Evolutionary conservation across 2,888 invertebrate genomes (phyloP).

Genomic region (Onchidella celtica): DNA sequence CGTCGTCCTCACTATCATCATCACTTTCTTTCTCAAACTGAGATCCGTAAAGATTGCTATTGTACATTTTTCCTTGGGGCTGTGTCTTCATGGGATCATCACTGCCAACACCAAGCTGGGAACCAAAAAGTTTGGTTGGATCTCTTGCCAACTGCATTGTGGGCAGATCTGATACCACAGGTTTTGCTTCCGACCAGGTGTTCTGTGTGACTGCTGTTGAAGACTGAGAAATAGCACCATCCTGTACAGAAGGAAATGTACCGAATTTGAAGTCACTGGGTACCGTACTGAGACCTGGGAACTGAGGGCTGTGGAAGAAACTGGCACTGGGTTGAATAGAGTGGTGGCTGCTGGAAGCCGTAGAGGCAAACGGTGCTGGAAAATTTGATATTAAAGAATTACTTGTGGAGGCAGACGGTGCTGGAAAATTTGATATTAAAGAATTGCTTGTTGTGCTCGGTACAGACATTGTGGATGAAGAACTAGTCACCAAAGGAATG

Average conservation of each 20-base stretch:
- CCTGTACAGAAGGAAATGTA: neutral
- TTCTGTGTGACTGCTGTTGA: neutral
- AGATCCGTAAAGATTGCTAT: constrained; percentile 5
- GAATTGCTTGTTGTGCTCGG: neutral
- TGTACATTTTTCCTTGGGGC: neutral
- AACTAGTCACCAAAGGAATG: neutral
- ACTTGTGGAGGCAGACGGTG: neutral
- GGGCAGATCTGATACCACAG: neutral
- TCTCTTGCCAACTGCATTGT: neutral
- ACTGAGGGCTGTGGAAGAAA: neutral
- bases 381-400: neutral
- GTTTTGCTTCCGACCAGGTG: constrained; percentile 9
- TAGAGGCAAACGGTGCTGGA: neutral
- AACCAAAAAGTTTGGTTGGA: neutral
- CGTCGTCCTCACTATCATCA: constrained; percentile 22
- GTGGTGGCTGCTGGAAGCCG: neutral
- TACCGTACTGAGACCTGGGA: neutral
- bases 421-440: neutral
- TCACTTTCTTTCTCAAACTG: neutral
- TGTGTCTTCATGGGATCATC: too few relatives aligned
- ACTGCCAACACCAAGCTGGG: neutral
- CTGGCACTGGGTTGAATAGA: neutral
- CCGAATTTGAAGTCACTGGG: neutral
- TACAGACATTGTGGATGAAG: neutral
- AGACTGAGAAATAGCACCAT: neutral